Base-by-base conservation (phyloP, 2,888 invertebrate genomes). In the Synergus umbraculus region DNA sequence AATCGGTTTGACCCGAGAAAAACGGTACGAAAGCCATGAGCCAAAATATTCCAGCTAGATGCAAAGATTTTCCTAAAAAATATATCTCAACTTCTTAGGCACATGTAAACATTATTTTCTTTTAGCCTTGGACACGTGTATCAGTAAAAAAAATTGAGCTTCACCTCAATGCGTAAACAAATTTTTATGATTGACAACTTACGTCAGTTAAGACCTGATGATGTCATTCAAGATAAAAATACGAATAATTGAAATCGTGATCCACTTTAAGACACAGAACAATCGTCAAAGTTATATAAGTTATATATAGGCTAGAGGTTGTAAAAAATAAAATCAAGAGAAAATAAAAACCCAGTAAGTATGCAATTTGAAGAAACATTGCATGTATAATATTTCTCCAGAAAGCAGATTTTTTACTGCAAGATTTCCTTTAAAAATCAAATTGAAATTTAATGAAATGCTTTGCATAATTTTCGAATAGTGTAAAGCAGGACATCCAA, bases 1-100 rank as follows among this genome's bases (percentile, higher is more conserved):
- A 81, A 85, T 85, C 84, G 82, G 81, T 82, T 81, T 80, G 82
- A 81, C 80, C 82, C 79, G 82, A 76, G 83, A 79, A 81, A 79
- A 76, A 76, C 18, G 64, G 60, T 66, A 80, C 78, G 63, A 76
- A 76, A 73, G 73, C 49, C 73, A 73, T 37, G 54, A 73, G 49
- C 13, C 54, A 49, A 49, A 37, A 73, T 73, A 54, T 54, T 54
- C 22, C 22, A 22, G 12, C 18, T 22, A 60, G 60, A 12, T 60
- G 12, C 22, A 60, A 54, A 54, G 54, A 60, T 60, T 60, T 22
- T 22, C 22, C 22, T 60, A 60, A 8, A 29, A 60, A 60, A 9
- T 4, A 22, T 60, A 22, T 46, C 13, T 46, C 13, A 22, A 60
- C 22, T 60, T 60, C 18, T 60, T 12, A 4, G 9, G 12, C 9